Conservation (phyloP, 2,797 vertebrate species). For the Calcarius lapponicus region DNA sequence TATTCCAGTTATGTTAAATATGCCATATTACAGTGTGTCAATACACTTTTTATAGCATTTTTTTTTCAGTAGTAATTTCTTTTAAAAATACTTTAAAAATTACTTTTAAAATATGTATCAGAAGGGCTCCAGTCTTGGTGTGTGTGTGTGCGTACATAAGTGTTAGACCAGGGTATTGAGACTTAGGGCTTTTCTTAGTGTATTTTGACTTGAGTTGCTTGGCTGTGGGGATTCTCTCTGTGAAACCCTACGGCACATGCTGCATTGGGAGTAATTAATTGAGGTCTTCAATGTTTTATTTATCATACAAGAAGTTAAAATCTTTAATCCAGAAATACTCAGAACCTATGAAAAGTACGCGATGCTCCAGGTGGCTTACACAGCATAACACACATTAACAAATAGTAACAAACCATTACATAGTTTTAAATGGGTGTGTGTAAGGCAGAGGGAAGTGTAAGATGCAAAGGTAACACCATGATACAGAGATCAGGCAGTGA, state of each 20-base stretch:
- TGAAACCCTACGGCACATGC: neutral
- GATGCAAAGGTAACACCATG: neutral
- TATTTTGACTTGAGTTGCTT: neutral
- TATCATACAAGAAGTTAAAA: neutral
- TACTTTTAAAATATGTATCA: neutral
- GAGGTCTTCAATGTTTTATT: neutral
- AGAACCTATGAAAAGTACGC: neutral
- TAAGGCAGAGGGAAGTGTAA: neutral
- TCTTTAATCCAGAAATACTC: neutral
- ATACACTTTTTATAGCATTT: neutral
- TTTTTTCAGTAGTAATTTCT: neutral
- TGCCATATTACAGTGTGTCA: neutral
- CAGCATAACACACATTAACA: neutral
- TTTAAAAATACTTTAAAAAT: neutral
- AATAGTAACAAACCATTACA: neutral
- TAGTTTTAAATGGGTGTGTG: neutral
- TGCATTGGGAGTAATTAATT: neutral
- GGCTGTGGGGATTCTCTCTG: neutral
- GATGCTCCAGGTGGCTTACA: neutral
- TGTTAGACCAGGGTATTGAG: neutral
- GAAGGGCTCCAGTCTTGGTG: neutral
- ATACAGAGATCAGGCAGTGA: neutral
- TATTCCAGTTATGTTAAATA: neutral
- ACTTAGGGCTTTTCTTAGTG: neutral
- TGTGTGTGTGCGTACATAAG: rapidly evolving